These are phyloP conservation scores for Ceratotherium simum DNA, from an alignment of 2,113 vertebrate species.

Conservation along the genomic window DNA sequence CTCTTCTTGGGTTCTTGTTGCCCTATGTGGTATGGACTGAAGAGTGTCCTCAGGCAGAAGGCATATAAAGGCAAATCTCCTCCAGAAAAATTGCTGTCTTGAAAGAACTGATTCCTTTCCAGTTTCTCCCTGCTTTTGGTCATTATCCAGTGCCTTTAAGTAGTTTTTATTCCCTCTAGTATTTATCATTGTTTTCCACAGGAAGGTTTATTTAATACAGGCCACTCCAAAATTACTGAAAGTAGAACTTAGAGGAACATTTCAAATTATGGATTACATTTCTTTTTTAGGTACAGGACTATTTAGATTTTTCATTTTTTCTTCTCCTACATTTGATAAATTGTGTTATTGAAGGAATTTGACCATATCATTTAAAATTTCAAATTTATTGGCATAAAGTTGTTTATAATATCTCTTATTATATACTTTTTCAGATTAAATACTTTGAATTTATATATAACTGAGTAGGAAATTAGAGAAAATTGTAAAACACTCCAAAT, in stretches of 20 bases:
- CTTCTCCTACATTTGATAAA: background rate
- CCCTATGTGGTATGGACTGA: background rate
- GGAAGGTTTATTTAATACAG: background rate
- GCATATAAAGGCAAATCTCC: background rate
- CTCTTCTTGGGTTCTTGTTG: background rate
- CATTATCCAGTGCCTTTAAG: background rate
- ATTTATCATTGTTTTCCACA: background rate
- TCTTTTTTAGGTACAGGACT: background rate
- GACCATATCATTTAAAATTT: background rate
- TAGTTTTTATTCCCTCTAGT: background rate
- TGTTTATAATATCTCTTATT: background rate
- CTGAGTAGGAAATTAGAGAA: slow-evolving; percentile 21
- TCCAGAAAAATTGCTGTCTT: background rate
- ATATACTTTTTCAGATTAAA: background rate
- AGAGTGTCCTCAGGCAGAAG: background rate
- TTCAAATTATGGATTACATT: background rate
- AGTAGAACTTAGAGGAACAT: background rate
- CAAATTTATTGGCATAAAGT: background rate
- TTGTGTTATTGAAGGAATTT: background rate
- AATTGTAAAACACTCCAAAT: background rate
- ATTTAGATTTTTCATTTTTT: background rate
- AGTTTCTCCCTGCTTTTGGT: background rate
- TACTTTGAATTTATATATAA: slow-evolving; percentile 21
- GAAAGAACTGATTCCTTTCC: background rate
- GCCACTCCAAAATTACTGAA: background rate